A percentile compares a stretch with the other conserved stretches of the same genome.
These are phyloP conservation scores for Chirona hameri DNA, from an alignment of 2,888 invertebrate genomes.

Conservation along the genomic window DNA sequence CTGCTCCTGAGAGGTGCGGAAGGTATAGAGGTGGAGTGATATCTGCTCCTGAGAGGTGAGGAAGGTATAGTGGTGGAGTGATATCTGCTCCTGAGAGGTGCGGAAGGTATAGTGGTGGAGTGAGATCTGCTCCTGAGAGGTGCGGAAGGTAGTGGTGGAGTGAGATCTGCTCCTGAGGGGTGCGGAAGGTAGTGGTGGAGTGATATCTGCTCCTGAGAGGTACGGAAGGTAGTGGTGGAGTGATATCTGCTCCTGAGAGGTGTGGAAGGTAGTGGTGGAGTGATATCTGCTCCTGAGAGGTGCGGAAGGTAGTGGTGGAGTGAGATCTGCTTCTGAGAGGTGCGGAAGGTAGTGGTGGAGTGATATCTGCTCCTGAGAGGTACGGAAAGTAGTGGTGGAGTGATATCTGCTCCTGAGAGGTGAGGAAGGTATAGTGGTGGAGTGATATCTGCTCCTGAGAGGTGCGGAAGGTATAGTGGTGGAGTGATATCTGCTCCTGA, in stretches of 20 bases:
- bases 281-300: no score
- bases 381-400: not conserved
- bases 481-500: not conserved
- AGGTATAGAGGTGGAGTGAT: no score
- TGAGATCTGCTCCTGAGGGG: no score
- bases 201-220: conserved; percentile 46
- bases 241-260: not conserved
- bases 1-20: not conserved
- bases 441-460: conserved; percentile 47
- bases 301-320: no score
- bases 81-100: conserved; percentile 46
- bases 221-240: not conserved
- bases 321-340: conserved; percentile 46
- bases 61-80: no score
- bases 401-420: no score
- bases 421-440: no score
- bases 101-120: not conserved
- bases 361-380: not conserved
- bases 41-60: no score
- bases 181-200: no score
- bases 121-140: not conserved
- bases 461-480: not conserved
- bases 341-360: not conserved
- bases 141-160: not conserved
- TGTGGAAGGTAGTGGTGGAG: not conserved